Percentiles rank a stretch among this genome's conserved stretches.
Conservation (phyloP, 2,888 invertebrate genomes). For the Pyrochroa serraticornis region DNA sequence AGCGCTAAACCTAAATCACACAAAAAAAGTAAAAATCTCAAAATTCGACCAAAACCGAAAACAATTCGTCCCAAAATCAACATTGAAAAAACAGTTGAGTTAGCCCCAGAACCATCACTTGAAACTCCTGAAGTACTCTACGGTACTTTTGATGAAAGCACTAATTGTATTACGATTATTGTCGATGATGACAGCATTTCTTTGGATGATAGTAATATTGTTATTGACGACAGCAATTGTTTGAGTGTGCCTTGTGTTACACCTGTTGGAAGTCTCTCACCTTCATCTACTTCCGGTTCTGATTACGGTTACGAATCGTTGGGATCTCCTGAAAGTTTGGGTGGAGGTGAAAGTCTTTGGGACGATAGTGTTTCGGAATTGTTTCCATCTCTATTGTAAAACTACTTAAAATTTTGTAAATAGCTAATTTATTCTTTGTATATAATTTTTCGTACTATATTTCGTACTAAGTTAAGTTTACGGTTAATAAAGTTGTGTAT, state of each 20-base stretch:
- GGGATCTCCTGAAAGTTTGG: constrained; percentile 61
- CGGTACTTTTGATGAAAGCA: constrained; percentile 74
- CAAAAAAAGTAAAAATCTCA: constrained; percentile 12
- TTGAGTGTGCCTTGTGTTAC: constrained; percentile 24
- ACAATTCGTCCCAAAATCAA: constrained; percentile 28
- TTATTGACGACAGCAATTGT: constrained; percentile 44
- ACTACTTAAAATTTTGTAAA: constrained; percentile 7
- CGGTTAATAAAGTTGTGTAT: constrained; percentile 15
- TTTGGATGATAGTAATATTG: constrained; percentile 60
- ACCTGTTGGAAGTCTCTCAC: constrained; percentile 34
- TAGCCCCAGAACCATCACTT: constrained; percentile 22
- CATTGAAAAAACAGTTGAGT: constrained; percentile 17
- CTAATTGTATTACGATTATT: constrained; percentile 75
- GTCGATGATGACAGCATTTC: constrained; percentile 67
- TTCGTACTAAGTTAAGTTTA: background rate
- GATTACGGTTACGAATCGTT: constrained; percentile 73
- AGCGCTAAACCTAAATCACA: constrained; percentile 43
- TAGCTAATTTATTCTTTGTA: constrained; percentile 8
- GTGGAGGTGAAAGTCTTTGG: constrained; percentile 66
- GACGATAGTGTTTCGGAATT: constrained; percentile 77
- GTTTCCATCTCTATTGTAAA: constrained; percentile 74
- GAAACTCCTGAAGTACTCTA: constrained; percentile 66
- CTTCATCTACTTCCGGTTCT: constrained; percentile 51
- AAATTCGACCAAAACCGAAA: constrained; percentile 40
- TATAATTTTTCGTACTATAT: background rate